Percentiles rank a stretch among this genome's conserved stretches.
Conservation (phyloP, 2,113 vertebrate genomes). For the Oncorhynchus masou region DNA sequence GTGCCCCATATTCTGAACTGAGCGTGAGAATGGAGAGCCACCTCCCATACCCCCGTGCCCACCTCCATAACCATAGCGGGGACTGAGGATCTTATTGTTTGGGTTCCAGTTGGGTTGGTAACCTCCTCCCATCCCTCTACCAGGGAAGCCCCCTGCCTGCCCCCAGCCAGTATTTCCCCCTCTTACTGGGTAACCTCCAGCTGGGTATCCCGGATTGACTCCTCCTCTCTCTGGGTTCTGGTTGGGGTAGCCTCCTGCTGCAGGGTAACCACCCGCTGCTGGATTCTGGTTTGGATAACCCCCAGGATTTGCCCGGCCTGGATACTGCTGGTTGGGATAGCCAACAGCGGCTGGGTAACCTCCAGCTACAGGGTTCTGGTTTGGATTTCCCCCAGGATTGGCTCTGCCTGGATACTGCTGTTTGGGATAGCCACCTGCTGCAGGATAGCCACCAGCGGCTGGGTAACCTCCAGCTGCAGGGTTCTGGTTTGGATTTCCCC, state of each 20-base stretch:
- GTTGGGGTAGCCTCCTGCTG: constrained; percentile 22
- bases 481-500: constrained; percentile 63
- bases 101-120: constrained; percentile 74
- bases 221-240: constrained; percentile 26
- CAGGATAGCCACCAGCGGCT: constrained; percentile 33
- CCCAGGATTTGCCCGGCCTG: constrained; percentile 17
- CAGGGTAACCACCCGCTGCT: constrained; percentile 19
- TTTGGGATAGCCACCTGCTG: neutral
- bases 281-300: constrained; percentile 20
- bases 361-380: constrained; percentile 12
- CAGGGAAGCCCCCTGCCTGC: constrained; percentile 56
- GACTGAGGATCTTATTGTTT: constrained; percentile 74
- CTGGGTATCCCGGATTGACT: constrained; percentile 34
- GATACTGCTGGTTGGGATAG: neutral
- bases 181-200: constrained; percentile 58
- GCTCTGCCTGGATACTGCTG: neutral
- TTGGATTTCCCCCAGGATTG: constrained; percentile 10
- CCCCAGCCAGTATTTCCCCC: constrained; percentile 54
- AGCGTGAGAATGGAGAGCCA: constrained; percentile 68
- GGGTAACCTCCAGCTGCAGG: constrained; percentile 45
- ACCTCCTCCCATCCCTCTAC: constrained; percentile 47
- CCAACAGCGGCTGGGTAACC: constrained; percentile 21
- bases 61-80: constrained; percentile 53
- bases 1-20: constrained; percentile 65
- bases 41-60: constrained; percentile 50